phyloP scores from a whole-genome alignment of 2,797 vertebrate genomes.

The Tokudaia muenninki region DNA sequence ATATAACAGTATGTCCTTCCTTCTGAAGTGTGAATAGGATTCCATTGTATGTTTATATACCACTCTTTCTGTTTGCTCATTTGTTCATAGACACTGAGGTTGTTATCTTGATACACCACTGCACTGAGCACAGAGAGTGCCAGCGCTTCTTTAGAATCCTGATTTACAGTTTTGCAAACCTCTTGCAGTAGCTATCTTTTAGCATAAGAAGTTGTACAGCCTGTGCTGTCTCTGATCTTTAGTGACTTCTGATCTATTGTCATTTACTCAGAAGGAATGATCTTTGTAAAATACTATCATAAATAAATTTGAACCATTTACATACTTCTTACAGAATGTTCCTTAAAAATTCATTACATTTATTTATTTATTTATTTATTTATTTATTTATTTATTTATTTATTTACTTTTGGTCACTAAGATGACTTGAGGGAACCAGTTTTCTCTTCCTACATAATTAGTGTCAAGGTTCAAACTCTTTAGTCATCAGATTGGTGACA shows the following conservation, averaged over 20 bases:
- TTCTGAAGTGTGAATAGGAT: background rate
- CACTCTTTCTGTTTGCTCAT: background rate
- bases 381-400: too few relatives aligned
- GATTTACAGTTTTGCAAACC: background rate
- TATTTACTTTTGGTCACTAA: background rate
- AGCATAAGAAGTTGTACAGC: background rate
- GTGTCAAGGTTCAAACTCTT: background rate
- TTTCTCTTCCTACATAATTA: background rate
- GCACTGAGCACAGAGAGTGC: background rate
- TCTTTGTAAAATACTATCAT: constrained; percentile 41
- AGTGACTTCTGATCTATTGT: background rate
- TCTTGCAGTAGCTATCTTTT: background rate
- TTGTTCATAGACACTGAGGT: background rate
- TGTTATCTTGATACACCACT: background rate
- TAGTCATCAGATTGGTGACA: background rate
- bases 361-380: background rate
- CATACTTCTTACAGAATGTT: background rate
- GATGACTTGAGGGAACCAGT: background rate
- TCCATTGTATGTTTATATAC: background rate
- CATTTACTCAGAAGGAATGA: constrained; percentile 14
- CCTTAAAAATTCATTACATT: background rate
- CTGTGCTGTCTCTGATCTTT: constrained; percentile 13
- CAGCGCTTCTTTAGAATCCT: background rate
- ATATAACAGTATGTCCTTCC: background rate
- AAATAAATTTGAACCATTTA: constrained; percentile 45